Evolutionary conservation across 2,113 vertebrate genomes (phyloP).

Genomic region (Chloebia gouldiae): DNA sequence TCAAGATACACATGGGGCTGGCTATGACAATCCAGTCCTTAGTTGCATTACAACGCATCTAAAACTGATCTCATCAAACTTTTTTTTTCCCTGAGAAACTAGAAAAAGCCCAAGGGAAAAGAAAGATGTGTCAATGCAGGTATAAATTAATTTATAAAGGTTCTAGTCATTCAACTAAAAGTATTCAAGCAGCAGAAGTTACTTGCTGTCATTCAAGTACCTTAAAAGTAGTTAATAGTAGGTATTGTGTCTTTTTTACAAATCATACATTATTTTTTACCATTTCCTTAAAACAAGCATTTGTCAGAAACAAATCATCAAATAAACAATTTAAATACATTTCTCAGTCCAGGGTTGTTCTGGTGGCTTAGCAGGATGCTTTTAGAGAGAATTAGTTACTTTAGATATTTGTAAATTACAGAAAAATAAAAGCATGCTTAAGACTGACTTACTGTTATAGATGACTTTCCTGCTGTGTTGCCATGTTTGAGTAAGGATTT

Average conservation of each 20-base stretch:
- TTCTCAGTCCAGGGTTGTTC: neutral
- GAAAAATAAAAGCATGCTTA: neutral
- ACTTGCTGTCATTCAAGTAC: neutral
- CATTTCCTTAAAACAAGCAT: neutral
- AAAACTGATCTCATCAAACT: neutral
- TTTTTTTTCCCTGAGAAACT: neutral
- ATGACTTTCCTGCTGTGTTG: constrained; percentile 90
- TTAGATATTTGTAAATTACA: neutral
- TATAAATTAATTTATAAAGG: neutral
- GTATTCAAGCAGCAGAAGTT: neutral
- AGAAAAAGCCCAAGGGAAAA: neutral
- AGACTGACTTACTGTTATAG: constrained; percentile 85
- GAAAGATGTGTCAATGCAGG: neutral
- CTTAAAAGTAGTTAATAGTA: neutral
- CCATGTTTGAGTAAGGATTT: constrained; percentile 93
- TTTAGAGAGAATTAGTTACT: neutral
- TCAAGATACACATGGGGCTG: neutral
- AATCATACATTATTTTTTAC: neutral
- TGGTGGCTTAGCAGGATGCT: neutral
- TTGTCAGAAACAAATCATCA: neutral
- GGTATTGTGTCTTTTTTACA: neutral
- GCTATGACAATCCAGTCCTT: neutral
- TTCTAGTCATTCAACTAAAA: neutral
- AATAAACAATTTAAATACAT: neutral
- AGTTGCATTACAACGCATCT: neutral